phyloP scores from a whole-genome alignment of 1,140 invertebrate species.

The Cheumatopsyche charites region DNA sequence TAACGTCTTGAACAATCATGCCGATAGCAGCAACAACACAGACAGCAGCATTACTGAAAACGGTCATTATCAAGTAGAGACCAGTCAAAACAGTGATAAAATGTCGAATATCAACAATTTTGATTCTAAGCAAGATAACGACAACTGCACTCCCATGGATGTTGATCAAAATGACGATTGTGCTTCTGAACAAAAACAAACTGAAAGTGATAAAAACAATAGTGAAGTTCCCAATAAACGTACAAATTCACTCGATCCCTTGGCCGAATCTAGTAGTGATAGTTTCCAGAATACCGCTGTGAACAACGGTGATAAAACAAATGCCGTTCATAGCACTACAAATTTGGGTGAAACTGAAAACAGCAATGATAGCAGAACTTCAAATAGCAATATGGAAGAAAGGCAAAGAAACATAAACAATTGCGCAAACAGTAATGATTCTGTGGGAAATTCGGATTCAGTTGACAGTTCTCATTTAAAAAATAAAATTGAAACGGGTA shows the following conservation, averaged over 20 bases:
- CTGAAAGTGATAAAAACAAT: slow-evolving; percentile 1
- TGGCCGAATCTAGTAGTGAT: slow-evolving; percentile 23
- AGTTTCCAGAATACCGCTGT: slow-evolving; percentile 1
- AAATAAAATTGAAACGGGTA: slow-evolving; percentile 32
- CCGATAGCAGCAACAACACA: slow-evolving; percentile 32
- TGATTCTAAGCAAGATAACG: neutral
- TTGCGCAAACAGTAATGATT: slow-evolving; percentile 26
- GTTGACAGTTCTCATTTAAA: slow-evolving; percentile 34
- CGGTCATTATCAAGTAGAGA: slow-evolving; percentile 14
- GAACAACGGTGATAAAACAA: slow-evolving; percentile 28
- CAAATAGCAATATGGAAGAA: slow-evolving; percentile 8
- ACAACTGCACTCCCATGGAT: slow-evolving; percentile 13
- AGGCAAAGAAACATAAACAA: slow-evolving; percentile 23
- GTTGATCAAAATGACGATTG: neutral
- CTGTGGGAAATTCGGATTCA: slow-evolving; percentile 27
- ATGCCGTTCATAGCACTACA: slow-evolving; percentile 38
- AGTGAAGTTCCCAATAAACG: neutral
- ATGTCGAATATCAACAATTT: neutral
- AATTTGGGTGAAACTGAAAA: slow-evolving; percentile 34
- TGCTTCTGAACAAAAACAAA: neutral
- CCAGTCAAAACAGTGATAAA: slow-evolving; percentile 1
- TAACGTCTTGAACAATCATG: slow-evolving; percentile 27
- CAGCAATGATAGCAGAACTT: slow-evolving; percentile 33
- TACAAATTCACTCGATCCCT: slow-evolving; percentile 11
- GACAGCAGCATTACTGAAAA: slow-evolving; percentile 25